Evolutionary conservation across 2,797 vertebrate genomes (phyloP), one percentile per base, ranked within the genome.

Genomic region (Martes flavigula): DNA sequence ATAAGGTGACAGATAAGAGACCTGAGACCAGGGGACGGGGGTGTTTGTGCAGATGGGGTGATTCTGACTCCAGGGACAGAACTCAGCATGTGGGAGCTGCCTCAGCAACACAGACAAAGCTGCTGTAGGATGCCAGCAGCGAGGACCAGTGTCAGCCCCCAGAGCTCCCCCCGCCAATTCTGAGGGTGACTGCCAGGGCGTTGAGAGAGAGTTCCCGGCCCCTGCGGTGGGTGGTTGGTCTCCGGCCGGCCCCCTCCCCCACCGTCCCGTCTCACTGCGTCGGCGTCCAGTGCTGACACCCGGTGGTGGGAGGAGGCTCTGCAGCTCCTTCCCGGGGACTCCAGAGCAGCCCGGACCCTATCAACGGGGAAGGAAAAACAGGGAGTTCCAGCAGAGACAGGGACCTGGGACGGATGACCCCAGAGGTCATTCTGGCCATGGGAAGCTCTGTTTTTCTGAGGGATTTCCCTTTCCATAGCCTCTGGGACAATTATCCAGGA

Each of bases 201-300:
- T 3, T 13, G 56, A 72, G 46, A 90, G 62, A 60, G 92, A 91
- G 58, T 72, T 58, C 56, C 38, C 1, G 6, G 40, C 64, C 82
- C 56, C 23, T 5, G 25, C 14, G 38, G 54, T 40, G 86, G 54
- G 40, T 56, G 38, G 60, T n/a, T 79, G 58, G 40, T 56, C 18
- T 87, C 97, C 96, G 97, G 96, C 95, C 97, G 98, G 97, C 77
- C 54, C 25, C 30, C 21, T 17, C 43, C 27, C 72, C 43, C 72
- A 18, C 54, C 7, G 43, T 56, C 25, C 62, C 20, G 8, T n/a
- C 48, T 27, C 75, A 64, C 4, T 0, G 3, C 20, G 8, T 48
- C 78, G 72, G 56, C 20, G 73, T 25, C 88, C 58, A 43, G 79
- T 93, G 92, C 97, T 97, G 97, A 96, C 97, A 2, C 94, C 98